phyloP scores from a whole-genome alignment of 2,888 invertebrate species.

The Pseudococcus jackbeardsleyi region DNA sequence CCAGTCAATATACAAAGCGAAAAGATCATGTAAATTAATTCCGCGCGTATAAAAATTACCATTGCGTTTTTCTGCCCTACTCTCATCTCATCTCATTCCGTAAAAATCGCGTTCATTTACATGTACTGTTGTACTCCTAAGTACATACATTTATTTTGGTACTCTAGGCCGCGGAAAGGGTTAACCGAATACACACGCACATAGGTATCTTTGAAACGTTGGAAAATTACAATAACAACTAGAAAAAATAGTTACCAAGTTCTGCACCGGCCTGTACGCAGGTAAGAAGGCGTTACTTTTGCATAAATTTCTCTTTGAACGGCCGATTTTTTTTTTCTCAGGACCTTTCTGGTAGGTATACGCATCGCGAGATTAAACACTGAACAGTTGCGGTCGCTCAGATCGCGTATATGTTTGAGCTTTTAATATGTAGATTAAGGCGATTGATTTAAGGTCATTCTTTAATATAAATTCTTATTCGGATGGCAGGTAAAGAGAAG shows the following conservation, averaged over 20 bases:
- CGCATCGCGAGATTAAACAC: constrained; percentile 5
- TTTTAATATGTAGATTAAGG: constrained; percentile 59
- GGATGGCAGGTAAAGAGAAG: constrained; percentile 36
- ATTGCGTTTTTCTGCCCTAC: background rate
- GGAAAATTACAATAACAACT: constrained; percentile 59
- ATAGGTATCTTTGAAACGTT: constrained; percentile 24
- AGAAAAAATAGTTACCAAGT: constrained; percentile 48
- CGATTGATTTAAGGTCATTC: constrained; percentile 52
- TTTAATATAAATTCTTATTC: constrained; percentile 52
- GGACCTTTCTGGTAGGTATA: constrained; percentile 26
- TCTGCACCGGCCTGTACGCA: constrained; percentile 13
- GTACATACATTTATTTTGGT: background rate
- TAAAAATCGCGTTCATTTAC: constrained; percentile 27
- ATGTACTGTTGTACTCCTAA: background rate
- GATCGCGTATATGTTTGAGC: constrained; percentile 10
- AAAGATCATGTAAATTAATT: constrained; percentile 46
- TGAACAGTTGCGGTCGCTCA: constrained; percentile 18
- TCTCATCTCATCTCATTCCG: constrained; percentile 3
- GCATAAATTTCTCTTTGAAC: constrained; percentile 48
- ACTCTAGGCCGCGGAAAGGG: background rate
- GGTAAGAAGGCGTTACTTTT: constrained; percentile 61
- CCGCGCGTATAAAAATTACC: constrained; percentile 12
- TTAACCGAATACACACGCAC: background rate
- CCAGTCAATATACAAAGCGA: background rate
- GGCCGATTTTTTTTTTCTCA: constrained; percentile 42